Evolutionary conservation across 2,888 invertebrate species (phyloP), one percentile per base, ranked within the genome.

Genomic region (Steinernema hermaphroditum): DNA sequence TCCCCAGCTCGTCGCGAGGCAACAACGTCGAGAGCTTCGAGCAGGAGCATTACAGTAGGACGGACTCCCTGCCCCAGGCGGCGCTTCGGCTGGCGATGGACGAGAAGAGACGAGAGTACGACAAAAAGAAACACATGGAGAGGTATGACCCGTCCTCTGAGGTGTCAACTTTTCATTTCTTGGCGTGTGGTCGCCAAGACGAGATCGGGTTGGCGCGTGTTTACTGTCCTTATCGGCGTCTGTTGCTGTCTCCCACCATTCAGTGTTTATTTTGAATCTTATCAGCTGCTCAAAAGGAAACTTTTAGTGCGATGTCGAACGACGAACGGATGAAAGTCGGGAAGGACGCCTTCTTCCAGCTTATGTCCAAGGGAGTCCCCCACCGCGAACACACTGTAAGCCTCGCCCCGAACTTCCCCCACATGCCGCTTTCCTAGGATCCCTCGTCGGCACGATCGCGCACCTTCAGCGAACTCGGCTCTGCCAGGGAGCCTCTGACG

Each of bases 291-390:
- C n/a, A n/a, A n/a, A n/a, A n/a, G n/a, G n/a, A n/a, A 37, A 8
- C 6, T 79, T 83, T 71, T 76, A 85, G 84, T 57, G 80, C 83
- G 12, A 76, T 78, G 62, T 78, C 79, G 27, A 85, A 84, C 70
- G 78, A 75, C 16, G 83, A 85, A 46, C 74, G 85, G 37, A 73
- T 76, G 43, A 81, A 85, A 73, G 79, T 78, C 76, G 79, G 83
- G 57, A 86, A 86, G 69, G 84, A 84, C 2, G 85, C 85, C 14
- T 86, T 86, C 75, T 86, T 86, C 75, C 81, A 82, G 29, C 77
- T 85, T 12, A 80, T 84, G 81, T 70, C 70, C 62, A 79, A 79
- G 43, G 46, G 70, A 24, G 75, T 71, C 24, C 46, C 46, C 16
- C 62, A 62, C 14, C 62, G 62, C 14, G 62, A 62, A 14, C 62